These are phyloP conservation scores for Sphaeramia orbicularis DNA, from an alignment of 2,797 vertebrate genomes.

Conservation along the genomic window DNA sequence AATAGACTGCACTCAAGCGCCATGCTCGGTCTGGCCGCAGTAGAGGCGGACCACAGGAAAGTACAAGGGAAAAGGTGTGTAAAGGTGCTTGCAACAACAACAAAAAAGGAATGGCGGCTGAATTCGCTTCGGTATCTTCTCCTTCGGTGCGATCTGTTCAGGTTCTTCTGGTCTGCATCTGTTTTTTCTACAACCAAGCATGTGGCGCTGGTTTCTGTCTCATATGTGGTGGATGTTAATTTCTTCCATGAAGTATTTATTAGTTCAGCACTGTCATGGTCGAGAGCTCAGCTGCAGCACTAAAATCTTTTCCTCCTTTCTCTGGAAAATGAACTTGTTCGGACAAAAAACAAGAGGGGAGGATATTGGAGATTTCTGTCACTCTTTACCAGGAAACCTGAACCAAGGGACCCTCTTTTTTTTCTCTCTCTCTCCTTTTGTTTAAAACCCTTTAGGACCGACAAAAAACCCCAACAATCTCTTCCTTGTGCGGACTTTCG, in stretches of 20 bases:
- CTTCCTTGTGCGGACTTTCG: slow-evolving; percentile 46
- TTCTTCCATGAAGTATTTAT: slow-evolving; percentile 90
- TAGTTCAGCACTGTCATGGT: slow-evolving; percentile 82
- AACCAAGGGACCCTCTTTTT: slow-evolving; percentile 18
- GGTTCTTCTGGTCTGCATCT: slow-evolving; percentile 19
- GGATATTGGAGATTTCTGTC: slow-evolving; percentile 6
- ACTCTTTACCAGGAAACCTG: slow-evolving; percentile 20
- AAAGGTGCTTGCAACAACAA: slow-evolving; percentile 57
- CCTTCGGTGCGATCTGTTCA: slow-evolving; percentile 57
- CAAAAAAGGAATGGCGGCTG: slow-evolving; percentile 55
- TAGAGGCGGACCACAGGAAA: slow-evolving; percentile 40
- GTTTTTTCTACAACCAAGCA: slow-evolving; percentile 56
- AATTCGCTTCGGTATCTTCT: slow-evolving; percentile 49
- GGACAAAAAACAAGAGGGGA: slow-evolving; percentile 16
- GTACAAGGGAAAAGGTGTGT: slow-evolving; percentile 25
- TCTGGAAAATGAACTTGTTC: slow-evolving; percentile 19
- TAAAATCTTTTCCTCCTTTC: slow-evolving; percentile 31
- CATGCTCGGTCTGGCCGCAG: slow-evolving; percentile 20
- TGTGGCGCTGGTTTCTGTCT: slow-evolving; percentile 63
- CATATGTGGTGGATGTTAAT: slow-evolving; percentile 73
- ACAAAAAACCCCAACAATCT: slow-evolving; percentile 3
- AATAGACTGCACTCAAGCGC: slow-evolving; percentile 50
- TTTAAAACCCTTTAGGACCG: slow-evolving; percentile 41
- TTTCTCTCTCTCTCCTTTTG: slow-evolving; percentile 9
- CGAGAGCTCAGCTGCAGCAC: slow-evolving; percentile 68